phyloP scores from a whole-genome alignment of 2,888 invertebrate species.

The Drosophila cognata region DNA sequence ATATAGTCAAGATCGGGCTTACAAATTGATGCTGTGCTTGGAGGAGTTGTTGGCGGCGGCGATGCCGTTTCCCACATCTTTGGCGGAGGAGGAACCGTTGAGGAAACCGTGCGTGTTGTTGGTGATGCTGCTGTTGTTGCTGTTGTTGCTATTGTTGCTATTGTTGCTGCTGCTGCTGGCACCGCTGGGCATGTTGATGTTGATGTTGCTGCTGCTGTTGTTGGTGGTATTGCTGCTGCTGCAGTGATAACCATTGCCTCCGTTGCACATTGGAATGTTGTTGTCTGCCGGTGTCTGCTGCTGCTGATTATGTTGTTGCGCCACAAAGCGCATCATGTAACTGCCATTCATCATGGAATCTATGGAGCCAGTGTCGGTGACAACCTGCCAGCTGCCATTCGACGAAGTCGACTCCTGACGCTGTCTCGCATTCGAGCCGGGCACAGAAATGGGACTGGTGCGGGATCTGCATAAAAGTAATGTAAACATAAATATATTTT shows the following conservation, averaged over 20 bases:
- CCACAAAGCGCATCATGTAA: constrained; percentile 73
- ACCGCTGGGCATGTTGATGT: constrained; percentile 26
- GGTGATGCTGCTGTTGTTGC: constrained; percentile 49
- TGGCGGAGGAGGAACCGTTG: constrained; percentile 77
- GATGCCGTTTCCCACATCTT: constrained; percentile 50
- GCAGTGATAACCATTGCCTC: constrained; percentile 72
- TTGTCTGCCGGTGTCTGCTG: constrained; percentile 30
- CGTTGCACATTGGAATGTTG: constrained; percentile 72
- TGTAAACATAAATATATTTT: background rate
- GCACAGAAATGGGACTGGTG: constrained; percentile 89
- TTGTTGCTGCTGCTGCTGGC: constrained; percentile 40
- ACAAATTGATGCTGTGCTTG: constrained; percentile 67
- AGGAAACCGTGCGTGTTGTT: constrained; percentile 68
- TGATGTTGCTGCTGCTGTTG: constrained; percentile 43
- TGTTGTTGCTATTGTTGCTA: constrained; percentile 42
- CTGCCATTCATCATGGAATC: constrained; percentile 83
- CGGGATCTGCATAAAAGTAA: constrained; percentile 70
- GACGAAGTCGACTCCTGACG: constrained; percentile 87
- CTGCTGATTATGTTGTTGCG: constrained; percentile 52
- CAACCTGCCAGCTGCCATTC: constrained; percentile 89
- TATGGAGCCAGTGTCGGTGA: constrained; percentile 88
- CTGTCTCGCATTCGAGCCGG: constrained; percentile 86
- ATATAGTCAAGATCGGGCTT: constrained; percentile 19
- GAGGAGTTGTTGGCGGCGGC: constrained; percentile 27
- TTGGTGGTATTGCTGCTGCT: constrained; percentile 37